A percentile compares a stretch with the other conserved stretches of the same genome.
Evolutionary conservation across 2,797 vertebrate genomes (phyloP).

Genomic region (Chanos chanos): DNA sequence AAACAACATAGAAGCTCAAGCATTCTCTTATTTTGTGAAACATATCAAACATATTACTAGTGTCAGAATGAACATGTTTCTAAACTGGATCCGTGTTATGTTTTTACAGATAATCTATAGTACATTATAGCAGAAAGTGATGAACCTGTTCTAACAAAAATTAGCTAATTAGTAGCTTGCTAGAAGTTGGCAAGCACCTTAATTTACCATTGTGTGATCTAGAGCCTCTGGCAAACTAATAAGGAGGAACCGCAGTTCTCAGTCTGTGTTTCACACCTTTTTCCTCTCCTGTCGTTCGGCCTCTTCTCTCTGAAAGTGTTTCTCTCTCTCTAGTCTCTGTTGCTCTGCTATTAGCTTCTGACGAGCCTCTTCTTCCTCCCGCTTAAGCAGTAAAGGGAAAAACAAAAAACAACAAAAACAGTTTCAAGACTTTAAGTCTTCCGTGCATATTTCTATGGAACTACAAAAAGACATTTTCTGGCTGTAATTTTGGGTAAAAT

Average conservation of each 20-base stretch:
- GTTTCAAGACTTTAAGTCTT: background rate
- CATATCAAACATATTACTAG: too few species aligned
- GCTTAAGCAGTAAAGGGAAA: too few species aligned
- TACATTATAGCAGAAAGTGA: background rate
- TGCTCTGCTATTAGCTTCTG: conserved; percentile 74
- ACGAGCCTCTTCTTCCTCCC: conserved; percentile 80
- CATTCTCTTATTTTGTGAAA: background rate
- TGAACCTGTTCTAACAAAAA: background rate
- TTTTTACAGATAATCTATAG: too few species aligned
- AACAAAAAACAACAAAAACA: background rate
- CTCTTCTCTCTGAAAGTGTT: conserved; percentile 85
- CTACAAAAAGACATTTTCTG: background rate
- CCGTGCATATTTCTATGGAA: background rate
- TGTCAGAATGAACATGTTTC: too few species aligned
- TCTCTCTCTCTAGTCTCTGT: conserved; percentile 78
- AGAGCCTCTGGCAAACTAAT: background rate
- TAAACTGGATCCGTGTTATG: too few species aligned
- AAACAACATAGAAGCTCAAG: conserved; percentile 18
- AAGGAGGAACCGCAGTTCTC: background rate
- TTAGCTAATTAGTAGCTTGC: background rate
- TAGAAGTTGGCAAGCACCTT: background rate
- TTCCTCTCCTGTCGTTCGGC: conserved; percentile 87
- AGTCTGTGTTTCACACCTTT: conserved; percentile 71
- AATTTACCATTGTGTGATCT: conserved; percentile 15
- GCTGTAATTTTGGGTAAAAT: background rate